Evolutionary conservation across 2,113 vertebrate genomes (phyloP).

Genomic region (Chelonoidis abingdonii): DNA sequence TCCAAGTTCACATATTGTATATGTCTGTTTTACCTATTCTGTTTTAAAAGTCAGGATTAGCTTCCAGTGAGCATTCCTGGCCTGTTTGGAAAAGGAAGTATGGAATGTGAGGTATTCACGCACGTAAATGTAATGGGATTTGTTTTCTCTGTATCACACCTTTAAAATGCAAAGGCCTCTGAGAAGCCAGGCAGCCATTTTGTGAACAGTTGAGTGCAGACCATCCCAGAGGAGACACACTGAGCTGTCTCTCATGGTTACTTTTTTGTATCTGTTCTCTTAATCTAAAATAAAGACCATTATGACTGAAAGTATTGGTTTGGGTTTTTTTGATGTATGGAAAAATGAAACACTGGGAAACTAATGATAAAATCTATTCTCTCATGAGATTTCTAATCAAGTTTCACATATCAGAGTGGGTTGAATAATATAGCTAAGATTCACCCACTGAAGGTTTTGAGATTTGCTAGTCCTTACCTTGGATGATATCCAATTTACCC

Average conservation of each 20-base stretch:
- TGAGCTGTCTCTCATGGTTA: not conserved
- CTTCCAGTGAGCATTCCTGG: constrained; percentile 24
- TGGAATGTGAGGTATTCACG: not conserved
- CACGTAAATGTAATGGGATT: not conserved
- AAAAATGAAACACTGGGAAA: not conserved
- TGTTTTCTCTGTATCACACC: constrained; percentile 36
- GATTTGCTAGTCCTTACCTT: not conserved
- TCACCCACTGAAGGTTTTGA: not conserved
- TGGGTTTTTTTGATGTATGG: not conserved
- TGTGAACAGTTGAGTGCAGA: not conserved
- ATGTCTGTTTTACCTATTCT: constrained; percentile 26
- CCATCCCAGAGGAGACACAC: not conserved
- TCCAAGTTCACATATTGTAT: not conserved
- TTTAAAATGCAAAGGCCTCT: not conserved
- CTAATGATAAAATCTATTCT: not conserved
- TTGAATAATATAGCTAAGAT: not conserved
- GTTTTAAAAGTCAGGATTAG: constrained; percentile 39
- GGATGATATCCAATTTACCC: not conserved
- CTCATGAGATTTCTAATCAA: not conserved
- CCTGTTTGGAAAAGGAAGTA: not conserved
- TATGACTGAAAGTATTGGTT: not conserved
- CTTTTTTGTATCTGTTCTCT: not conserved
- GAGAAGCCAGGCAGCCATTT: not conserved
- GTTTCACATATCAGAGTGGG: not conserved
- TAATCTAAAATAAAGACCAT: not conserved